These are phyloP conservation scores for Brenthis daphne DNA, from an alignment of 2,888 invertebrate species.

Conservation along the genomic window DNA sequence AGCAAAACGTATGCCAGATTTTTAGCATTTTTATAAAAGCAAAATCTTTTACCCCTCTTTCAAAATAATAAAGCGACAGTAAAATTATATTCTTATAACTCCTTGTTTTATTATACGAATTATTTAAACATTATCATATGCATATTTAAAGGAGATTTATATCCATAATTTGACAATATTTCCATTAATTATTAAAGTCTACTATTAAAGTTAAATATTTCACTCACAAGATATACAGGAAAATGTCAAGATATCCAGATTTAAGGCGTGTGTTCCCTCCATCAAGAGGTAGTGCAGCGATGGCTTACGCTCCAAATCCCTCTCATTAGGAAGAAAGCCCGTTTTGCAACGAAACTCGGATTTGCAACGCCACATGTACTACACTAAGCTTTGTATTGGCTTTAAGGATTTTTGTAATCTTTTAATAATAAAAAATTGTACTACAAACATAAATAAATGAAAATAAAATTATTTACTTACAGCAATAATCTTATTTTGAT, in stretches of 20 bases:
- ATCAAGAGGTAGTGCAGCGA: constrained; percentile 36
- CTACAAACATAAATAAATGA: background rate
- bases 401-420: constrained; percentile 4
- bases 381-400: constrained; percentile 7
- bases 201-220: background rate
- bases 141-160: background rate
- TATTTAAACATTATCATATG: background rate
- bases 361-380: constrained; percentile 29
- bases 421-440: background rate
- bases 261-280: constrained; percentile 30
- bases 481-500: too few species aligned
- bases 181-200: background rate
- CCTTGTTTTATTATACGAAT: too few species aligned
- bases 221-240: constrained; percentile 10
- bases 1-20: too few species aligned
- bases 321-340: constrained; percentile 38
- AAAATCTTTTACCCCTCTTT: too few species aligned
- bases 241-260: constrained; percentile 24
- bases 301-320: constrained; percentile 40
- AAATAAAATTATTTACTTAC: too few species aligned
- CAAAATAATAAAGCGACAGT: too few species aligned
- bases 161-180: background rate
- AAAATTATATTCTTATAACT: too few species aligned
- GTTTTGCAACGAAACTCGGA: constrained; percentile 33
- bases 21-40: too few species aligned